Conservation (phyloP, 2,113 vertebrate species). For the Struthio camelus region DNA sequence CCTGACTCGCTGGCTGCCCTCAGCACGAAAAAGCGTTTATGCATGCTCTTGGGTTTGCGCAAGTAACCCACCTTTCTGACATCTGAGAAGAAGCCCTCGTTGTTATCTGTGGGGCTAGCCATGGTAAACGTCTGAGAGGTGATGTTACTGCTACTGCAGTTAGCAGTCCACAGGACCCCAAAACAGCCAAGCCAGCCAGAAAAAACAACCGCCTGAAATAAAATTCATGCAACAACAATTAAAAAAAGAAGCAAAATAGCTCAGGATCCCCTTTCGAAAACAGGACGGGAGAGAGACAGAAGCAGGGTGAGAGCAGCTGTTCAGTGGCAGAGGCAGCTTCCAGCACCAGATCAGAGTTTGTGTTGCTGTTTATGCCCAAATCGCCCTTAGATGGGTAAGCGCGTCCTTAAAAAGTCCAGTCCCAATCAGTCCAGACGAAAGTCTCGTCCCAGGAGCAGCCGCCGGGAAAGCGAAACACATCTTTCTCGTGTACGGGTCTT, state of each 20-base stretch:
- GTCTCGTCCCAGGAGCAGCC: conserved; percentile 33
- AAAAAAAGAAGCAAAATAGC: not conserved
- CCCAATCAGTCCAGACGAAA: conserved; percentile 18
- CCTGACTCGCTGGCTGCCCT: conserved; percentile 85
- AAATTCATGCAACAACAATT: conserved; percentile 52
- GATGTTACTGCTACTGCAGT: not conserved
- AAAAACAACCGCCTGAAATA: conserved; percentile 20
- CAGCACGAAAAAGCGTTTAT: conserved; percentile 92
- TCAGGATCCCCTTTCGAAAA: conserved; percentile 17
- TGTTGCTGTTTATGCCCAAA: conserved; percentile 69
- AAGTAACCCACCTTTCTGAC: conserved; percentile 93
- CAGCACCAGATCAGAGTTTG: conserved; percentile 71
- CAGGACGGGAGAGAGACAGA: conserved; percentile 8
- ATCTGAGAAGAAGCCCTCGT: conserved; percentile 86
- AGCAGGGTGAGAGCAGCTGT: conserved; percentile 62
- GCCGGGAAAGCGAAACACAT: conserved; percentile 55
- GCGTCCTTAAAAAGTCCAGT: conserved; percentile 59
- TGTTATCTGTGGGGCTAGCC: conserved; percentile 83
- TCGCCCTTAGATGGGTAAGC: conserved; percentile 29
- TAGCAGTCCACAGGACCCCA: not conserved
- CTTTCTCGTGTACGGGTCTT: conserved; percentile 20
- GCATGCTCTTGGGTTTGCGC: conserved; percentile 94
- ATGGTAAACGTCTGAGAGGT: conserved; percentile 60
- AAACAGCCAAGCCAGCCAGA: not conserved
- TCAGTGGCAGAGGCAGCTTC: conserved; percentile 63